Percentiles rank a stretch among this genome's conserved stretches.
Conservation (phyloP, 2,113 vertebrate genomes). For the Ailurus styani region DNA sequence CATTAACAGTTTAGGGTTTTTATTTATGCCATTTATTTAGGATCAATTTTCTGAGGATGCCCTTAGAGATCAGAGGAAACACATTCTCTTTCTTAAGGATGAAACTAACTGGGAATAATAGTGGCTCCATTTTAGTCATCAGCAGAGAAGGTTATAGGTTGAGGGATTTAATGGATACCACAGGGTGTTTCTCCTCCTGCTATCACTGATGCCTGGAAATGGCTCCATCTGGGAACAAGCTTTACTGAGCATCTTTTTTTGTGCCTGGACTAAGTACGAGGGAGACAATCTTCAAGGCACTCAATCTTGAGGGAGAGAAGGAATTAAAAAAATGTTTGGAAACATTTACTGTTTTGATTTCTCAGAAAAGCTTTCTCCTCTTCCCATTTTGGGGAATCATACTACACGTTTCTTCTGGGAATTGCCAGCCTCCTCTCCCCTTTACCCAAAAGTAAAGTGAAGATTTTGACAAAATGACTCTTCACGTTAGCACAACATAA, state of each 20-base stretch:
- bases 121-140: not conserved
- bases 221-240: not conserved
- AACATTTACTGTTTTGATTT: not conserved
- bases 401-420: not conserved
- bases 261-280: not conserved
- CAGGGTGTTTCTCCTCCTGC: not conserved
- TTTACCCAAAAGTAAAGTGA: not conserved
- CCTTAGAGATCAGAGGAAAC: not conserved
- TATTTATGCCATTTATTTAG: not conserved
- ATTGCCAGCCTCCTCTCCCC: not conserved
- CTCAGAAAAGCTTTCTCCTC: not conserved
- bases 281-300: not conserved
- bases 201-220: not conserved
- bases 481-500: not conserved
- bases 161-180: not conserved
- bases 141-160: not conserved
- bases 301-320: not conserved
- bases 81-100: not conserved
- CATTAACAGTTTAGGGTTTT: not conserved
- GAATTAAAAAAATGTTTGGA: not conserved
- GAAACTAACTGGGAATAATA: not conserved
- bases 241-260: not conserved
- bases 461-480: not conserved
- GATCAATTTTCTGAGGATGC: not conserved
- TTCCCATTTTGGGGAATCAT: not conserved